Conservation (phyloP, 1,140 invertebrate species). For the Portunus trituberculatus region DNA sequence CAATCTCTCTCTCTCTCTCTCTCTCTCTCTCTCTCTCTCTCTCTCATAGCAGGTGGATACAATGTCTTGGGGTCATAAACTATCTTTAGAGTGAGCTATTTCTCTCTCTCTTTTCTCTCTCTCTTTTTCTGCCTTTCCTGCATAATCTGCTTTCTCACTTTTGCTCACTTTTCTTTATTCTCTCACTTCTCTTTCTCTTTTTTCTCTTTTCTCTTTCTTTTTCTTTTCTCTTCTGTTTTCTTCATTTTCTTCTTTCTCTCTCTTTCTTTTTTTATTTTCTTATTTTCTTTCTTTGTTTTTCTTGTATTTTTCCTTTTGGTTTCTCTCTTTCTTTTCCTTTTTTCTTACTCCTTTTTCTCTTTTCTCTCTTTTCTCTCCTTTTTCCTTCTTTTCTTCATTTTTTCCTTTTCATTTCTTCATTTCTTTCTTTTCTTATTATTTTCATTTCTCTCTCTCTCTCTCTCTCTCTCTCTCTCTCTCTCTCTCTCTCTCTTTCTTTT, state of each 20-base stretch:
- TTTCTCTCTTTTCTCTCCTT: too few relatives aligned
- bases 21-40: slow-evolving; percentile 20
- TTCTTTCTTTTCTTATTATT: too few relatives aligned
- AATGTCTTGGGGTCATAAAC: not conserved
- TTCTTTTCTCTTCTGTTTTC: not conserved
- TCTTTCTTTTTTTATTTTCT: not conserved
- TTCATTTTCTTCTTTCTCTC: not conserved
- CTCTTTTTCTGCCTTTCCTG: not conserved
- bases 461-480: too few relatives aligned
- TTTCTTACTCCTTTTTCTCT: too few relatives aligned
- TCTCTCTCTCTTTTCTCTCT: not conserved
- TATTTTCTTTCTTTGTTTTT: too few relatives aligned
- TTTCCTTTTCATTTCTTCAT: too few relatives aligned
- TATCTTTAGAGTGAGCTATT: slow-evolving; percentile 2
- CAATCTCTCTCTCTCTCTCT: not conserved
- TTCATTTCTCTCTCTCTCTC: too few relatives aligned
- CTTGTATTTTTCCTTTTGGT: too few relatives aligned
- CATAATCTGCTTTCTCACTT: not conserved
- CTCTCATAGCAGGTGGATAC: not conserved
- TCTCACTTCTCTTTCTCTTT: not conserved
- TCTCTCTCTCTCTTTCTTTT: not conserved
- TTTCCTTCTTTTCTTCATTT: too few relatives aligned
- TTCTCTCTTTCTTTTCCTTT: too few relatives aligned
- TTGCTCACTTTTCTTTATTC: not conserved
- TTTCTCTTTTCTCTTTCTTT: not conserved